These are phyloP conservation scores for Babyrousa celebensis DNA, from an alignment of 2,797 vertebrate genomes.

Conservation along the genomic window DNA sequence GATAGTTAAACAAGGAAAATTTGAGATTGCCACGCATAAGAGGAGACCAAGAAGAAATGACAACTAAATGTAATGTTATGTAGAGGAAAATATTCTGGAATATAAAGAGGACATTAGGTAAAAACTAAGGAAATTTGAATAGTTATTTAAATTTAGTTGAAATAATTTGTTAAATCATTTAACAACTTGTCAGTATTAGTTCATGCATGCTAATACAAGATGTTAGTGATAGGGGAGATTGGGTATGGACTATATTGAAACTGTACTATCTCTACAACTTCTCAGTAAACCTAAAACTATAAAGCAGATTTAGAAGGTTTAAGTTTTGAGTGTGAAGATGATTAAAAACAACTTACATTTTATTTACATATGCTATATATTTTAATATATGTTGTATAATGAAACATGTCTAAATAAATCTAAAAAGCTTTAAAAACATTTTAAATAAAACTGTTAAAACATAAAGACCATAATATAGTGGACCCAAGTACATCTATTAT, in stretches of 20 bases:
- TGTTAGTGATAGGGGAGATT: background rate
- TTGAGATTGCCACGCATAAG: background rate
- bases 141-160: background rate
- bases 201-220: background rate
- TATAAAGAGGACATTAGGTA: background rate
- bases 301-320: slow-evolving; percentile 3
- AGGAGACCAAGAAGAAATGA: background rate
- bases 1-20: background rate
- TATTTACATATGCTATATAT: background rate
- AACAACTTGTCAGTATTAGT: background rate
- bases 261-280: background rate
- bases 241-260: background rate
- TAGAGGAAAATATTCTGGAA: background rate
- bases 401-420: slow-evolving; percentile 17
- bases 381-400: slow-evolving; percentile 30
- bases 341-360: slow-evolving; percentile 34
- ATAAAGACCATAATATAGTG: slow-evolving; percentile 15
- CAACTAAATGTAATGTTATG: background rate
- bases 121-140: background rate
- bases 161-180: background rate
- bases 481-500: background rate
- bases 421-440: background rate
- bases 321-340: background rate
- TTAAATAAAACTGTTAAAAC: background rate
- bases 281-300: slow-evolving; percentile 9